Evolutionary conservation across 2,888 invertebrate genomes (phyloP), one percentile per base, ranked within the genome.

Genomic region (Clitarchus hookeri): DNA sequence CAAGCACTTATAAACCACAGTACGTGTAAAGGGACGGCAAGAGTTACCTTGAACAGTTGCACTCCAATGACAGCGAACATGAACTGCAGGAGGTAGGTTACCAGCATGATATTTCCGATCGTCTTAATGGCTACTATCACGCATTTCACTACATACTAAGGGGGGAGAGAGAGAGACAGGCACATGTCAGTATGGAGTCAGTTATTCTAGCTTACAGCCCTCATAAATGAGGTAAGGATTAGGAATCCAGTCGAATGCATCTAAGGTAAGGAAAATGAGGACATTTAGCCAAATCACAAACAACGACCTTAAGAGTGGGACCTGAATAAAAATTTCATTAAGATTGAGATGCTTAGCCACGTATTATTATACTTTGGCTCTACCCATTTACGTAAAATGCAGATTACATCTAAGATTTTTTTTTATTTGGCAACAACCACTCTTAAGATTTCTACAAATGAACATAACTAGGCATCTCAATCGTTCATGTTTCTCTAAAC

Each of bases 61-160:
- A 99, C 99, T 94, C 99, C 99, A 94, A 99, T 99, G 92, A 99
- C 99, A 92, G 99, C 99, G 93, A 99, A 99, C 98, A 99, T 99
- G 96, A 99, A 99, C 94, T 99, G 97, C 91, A 99, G 97, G 92
- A 99, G 97, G 94, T 98, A 98, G 92, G 99, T 99, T 93, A 99
- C 99, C 95, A 99, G 95, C 94, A 99, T 98, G 94, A 99, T 99
- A 95, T 99, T 99, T 93, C 99, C 99, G 94, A 98, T 98, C 93
- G 98, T 98, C 95, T 98, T 98, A 93, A 98, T 97, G 91, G 98
- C 98, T 93, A 98, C 98, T 94, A 98, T 98, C 94, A 98, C 99
- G 95, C 99, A 99, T 94, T 99, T 99, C 92, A 99, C 99, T 94
- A 99, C 99, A 95, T 99, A 99, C 98, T 99, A 97, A 90, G 89